These are phyloP conservation scores for Oenanthe melanoleuca DNA, from an alignment of 2,113 vertebrate genomes.

Conservation along the genomic window DNA sequence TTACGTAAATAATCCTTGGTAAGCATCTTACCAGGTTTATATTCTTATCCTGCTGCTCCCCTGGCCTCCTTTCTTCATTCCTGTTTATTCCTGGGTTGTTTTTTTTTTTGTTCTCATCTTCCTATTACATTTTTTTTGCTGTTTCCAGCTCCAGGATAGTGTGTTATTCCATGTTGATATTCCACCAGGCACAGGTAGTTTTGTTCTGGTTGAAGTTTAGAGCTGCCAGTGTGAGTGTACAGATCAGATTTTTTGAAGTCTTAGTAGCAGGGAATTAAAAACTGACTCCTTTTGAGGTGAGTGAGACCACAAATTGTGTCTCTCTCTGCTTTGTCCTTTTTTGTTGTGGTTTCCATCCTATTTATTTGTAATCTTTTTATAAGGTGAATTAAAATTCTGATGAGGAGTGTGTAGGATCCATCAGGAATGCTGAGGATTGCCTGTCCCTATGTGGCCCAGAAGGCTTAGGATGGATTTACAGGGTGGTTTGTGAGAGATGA, in stretches of 20 bases:
- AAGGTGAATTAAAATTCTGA: not conserved
- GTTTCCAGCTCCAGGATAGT: not conserved
- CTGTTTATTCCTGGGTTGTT: not conserved
- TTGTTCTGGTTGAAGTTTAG: not conserved
- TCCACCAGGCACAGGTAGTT: not conserved
- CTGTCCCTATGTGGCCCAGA: not conserved
- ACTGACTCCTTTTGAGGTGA: not conserved
- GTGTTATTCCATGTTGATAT: not conserved
- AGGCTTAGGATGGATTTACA: constrained; percentile 21
- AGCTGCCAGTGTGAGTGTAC: not conserved
- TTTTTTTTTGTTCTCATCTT: not conserved
- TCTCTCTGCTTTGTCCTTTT: not conserved
- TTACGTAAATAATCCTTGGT: not conserved
- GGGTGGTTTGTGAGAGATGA: not conserved
- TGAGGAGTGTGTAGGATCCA: not conserved
- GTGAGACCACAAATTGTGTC: not conserved
- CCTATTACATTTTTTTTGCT: not conserved
- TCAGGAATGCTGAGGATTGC: not conserved
- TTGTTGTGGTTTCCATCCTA: not conserved
- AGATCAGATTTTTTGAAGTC: not conserved
- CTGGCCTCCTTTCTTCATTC: not conserved
- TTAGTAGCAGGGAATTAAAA: not conserved
- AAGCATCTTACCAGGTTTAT: constrained; percentile 1
- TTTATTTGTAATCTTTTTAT: not conserved
- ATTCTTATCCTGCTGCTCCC: not conserved